Conservation (phyloP, 2,797 vertebrate genomes). For the Agapornis canus region DNA sequence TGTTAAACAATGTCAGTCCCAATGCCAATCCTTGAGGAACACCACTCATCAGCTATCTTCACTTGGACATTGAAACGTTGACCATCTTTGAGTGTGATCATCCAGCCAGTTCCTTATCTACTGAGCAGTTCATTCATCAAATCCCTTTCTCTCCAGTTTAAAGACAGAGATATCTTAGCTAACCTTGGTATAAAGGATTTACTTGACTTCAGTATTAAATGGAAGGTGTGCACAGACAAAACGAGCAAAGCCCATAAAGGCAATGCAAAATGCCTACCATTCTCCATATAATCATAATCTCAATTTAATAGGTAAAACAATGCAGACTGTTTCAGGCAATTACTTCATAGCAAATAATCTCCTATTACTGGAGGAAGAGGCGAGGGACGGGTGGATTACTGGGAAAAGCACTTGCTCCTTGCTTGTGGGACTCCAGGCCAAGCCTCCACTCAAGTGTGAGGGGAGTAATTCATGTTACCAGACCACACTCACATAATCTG, state of each 20-base stretch:
- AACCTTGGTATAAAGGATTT: neutral
- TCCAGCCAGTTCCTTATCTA: neutral
- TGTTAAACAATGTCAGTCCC: neutral
- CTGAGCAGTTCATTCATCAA: neutral
- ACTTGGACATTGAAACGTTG: neutral
- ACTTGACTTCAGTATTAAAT: slow-evolving; percentile 6
- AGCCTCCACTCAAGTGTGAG: neutral
- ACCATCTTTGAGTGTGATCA: neutral
- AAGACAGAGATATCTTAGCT: neutral
- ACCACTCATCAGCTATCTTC: neutral
- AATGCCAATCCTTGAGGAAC: neutral
- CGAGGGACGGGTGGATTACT: neutral
- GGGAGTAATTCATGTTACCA: neutral
- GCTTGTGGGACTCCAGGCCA: neutral
- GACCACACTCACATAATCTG: neutral
- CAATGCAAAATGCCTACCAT: neutral
- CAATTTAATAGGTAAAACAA: neutral
- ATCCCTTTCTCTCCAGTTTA: neutral
- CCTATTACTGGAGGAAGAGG: neutral
- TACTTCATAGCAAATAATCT: neutral
- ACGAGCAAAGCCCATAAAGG: neutral
- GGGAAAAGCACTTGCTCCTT: neutral
- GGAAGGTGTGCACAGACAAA: slow-evolving; percentile 19
- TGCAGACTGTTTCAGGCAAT: neutral
- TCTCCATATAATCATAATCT: neutral